Evolutionary conservation across 2,797 vertebrate genomes (phyloP), one percentile per base, ranked within the genome.

Genomic region (Diplodus sargus): DNA sequence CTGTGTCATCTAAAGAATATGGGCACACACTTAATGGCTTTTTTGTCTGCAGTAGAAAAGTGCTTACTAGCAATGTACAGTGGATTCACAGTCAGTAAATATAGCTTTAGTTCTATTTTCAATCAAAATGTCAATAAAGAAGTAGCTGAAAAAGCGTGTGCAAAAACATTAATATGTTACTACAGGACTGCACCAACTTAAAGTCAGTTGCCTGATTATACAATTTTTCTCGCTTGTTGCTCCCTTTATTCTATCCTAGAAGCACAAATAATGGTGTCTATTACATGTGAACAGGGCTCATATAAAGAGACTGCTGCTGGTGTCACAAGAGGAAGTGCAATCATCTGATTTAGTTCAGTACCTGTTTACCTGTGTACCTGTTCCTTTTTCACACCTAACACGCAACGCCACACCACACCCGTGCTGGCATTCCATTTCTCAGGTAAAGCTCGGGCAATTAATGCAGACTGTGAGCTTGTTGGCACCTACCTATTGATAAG

Each of bases 71-170:
- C 47, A 72, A 75, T 68, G 52, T 54, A 66, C n/a, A 84, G 15
- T 28, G 54, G n/a, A 54, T 73, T 86, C 48, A 75, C 62, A 76
- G 34, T 79, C 60, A 65, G 51, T 75, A 70, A 84, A 84, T 70
- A 74, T 47, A 75, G 11, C 58, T 71, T 48, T 49, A 76, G 7
- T 63, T 74, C 43, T 60, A 48, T 22, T 70, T 77, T 77, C 34
- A 45, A 54, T 74, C 4, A 63, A 80, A 80, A 39, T 39, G 39
- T 39, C 10, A 39, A 39, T 77, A 73, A 66, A 39, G 22, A 30
- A 43, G 43, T 51, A 39, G 12, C n/a, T 68, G 17, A 79, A 47
- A 68, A 48, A 57, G 23, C 22, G 51, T 47, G 18, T 63, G 18
- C 64, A 7, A 64, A 43, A 15, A 45, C 15, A 30, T 48, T 16